Percentiles rank a stretch among this genome's conserved stretches.
Evolutionary conservation across 2,113 vertebrate species (phyloP).

Genomic region (Barbus barbus): DNA sequence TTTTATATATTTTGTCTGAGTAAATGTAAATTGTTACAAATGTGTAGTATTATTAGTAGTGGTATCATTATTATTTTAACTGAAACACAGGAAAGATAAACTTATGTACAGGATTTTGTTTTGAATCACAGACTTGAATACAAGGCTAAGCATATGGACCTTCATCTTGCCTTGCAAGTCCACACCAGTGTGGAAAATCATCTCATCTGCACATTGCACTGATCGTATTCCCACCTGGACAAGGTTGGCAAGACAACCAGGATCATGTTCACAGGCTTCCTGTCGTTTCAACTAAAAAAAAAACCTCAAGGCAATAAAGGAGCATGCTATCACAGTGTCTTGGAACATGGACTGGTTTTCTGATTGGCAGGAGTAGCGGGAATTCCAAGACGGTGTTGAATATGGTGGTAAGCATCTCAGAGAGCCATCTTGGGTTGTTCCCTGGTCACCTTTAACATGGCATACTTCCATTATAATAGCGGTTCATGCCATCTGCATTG

Average conservation of each 20-base stretch:
- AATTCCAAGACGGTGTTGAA: neutral
- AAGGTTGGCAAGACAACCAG: neutral
- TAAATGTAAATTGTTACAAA: neutral
- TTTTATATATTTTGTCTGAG: neutral
- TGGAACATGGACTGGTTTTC: neutral
- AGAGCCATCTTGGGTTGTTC: neutral
- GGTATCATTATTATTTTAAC: neutral
- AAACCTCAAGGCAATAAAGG: constrained; percentile 2
- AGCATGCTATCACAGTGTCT: neutral
- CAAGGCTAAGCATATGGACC: neutral
- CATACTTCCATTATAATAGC: neutral
- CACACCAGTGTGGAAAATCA: no score
- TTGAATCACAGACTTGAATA: no score
- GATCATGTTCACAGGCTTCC: neutral
- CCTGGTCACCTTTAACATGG: neutral
- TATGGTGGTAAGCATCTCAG: neutral
- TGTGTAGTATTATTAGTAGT: neutral
- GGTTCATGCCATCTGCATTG: neutral
- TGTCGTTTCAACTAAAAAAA: neutral
- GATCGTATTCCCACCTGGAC: no score
- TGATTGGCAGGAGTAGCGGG: neutral
- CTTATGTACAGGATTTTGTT: neutral
- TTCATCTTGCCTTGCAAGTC: neutral
- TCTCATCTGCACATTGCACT: no score
- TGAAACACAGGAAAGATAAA: neutral